Percentiles rank a stretch among this genome's conserved stretches.
phyloP scores from a whole-genome alignment of 2,888 invertebrate species.

The Leptopilina syphax region DNA sequence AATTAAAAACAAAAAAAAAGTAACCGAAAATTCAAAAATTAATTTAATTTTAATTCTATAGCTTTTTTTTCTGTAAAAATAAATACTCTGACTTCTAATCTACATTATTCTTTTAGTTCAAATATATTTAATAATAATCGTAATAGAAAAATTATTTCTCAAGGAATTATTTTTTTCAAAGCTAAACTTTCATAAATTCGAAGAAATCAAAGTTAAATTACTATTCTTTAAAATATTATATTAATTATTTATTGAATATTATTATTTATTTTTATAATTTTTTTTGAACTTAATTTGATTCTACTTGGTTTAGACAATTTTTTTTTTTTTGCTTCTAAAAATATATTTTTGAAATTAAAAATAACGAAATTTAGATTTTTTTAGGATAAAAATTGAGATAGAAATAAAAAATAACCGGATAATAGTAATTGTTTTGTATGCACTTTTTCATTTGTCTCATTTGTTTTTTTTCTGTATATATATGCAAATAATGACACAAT shows the following conservation, averaged over 20 bases:
- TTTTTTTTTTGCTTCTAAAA: too few relatives aligned
- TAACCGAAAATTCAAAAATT: not conserved
- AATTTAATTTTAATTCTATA: not conserved
- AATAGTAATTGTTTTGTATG: not conserved
- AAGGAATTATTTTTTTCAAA: not conserved
- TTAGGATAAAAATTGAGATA: not conserved
- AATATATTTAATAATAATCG: too few relatives aligned
- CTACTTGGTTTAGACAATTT: too few relatives aligned
- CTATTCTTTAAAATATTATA: too few relatives aligned
- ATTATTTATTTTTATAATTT: too few relatives aligned
- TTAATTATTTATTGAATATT: too few relatives aligned
- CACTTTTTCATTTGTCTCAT: not conserved
- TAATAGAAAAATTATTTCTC: not conserved
- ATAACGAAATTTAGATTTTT: too few relatives aligned
- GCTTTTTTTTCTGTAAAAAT: not conserved
- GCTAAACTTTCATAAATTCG: too few relatives aligned
- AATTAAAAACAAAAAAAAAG: slow-evolving; percentile 5
- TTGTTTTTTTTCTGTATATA: not conserved
- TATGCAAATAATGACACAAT: slow-evolving; percentile 22
- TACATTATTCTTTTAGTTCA: not conserved
- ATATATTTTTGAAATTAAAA: too few relatives aligned
- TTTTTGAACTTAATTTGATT: too few relatives aligned
- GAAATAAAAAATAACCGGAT: not conserved
- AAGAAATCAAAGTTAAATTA: too few relatives aligned
- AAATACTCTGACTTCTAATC: not conserved